Base-by-base conservation (phyloP, 2,797 vertebrate genomes). In the Podarcis siculus region DNA sequence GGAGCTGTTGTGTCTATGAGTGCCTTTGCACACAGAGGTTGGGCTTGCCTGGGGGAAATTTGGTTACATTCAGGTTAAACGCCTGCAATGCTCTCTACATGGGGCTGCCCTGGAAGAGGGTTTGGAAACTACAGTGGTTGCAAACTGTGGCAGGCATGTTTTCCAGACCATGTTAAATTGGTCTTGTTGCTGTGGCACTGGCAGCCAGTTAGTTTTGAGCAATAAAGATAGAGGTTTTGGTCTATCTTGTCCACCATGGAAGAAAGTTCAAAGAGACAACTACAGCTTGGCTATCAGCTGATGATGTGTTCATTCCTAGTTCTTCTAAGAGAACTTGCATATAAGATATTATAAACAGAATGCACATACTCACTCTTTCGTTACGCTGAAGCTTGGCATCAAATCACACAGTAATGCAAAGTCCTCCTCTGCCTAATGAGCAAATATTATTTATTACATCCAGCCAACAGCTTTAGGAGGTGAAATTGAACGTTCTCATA, bases 391-490 rank as follows among this genome's bases (percentile, higher is more conserved):
- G 17, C 45, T 45, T 64, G 21, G 4, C n/a, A 84, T 58, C n/a
- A 69, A 71, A 86, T 21, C 15, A 37, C 71, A 13, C 42, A 69
- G 6, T 61, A 37, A 55, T 80, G 32, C 42, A 72, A 79, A 39
- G 32, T 61, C 25, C 13, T 2, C 32, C 10, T 87, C 25, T 61
- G n/a, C 17, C 27, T 73, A 87, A 87, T 80, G 49, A 73, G 35
- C 35, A 32, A 82, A 87, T 87, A 73, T 75, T 79, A 79, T 55
- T 61, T 87, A 86, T 55, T 71, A 58, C 15, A 35, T 86, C 55
- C 23, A 78, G 61, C 30, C 21, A 69, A 45, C 35, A 72, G 58
- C 15, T 85, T 73, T 42, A 39, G 37, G 49, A 81, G 37, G 35
- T 61, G 23, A 72, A 80, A 73, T 72, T 72, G 25, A 86, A 42